These are phyloP conservation scores for Enteromius mattozi DNA, from an alignment of 2,797 vertebrate genomes.

Conservation along the genomic window DNA sequence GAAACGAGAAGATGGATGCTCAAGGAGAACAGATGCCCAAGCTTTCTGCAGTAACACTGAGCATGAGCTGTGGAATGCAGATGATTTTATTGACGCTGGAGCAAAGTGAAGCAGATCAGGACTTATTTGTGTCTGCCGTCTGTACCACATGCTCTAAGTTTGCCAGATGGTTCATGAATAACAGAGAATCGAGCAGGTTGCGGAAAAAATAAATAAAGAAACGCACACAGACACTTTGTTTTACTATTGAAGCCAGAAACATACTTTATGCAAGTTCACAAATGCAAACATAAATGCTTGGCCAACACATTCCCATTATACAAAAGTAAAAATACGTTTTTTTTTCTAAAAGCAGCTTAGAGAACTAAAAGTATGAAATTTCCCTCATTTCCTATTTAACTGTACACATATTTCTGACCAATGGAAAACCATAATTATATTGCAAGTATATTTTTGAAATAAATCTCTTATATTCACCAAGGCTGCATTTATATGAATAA, in stretches of 20 bases:
- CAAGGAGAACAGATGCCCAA: slow-evolving; percentile 39
- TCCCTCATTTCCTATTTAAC: background rate
- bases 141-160: slow-evolving; percentile 73
- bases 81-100: slow-evolving; percentile 71
- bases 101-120: slow-evolving; percentile 69
- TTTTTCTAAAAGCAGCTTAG: slow-evolving; percentile 6
- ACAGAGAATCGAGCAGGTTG: slow-evolving; percentile 72
- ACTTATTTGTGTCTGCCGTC: slow-evolving; percentile 71
- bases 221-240: slow-evolving; percentile 10
- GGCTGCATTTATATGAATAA: background rate
- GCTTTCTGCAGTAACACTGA: slow-evolving; percentile 30
- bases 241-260: slow-evolving; percentile 23
- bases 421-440: background rate
- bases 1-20: slow-evolving; percentile 17
- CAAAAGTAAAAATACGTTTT: background rate
- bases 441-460: background rate
- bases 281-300: slow-evolving; percentile 27
- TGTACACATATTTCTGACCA: background rate
- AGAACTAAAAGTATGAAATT: background rate
- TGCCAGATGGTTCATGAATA: slow-evolving; percentile 84
- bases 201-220: slow-evolving; percentile 60
- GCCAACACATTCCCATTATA: background rate
- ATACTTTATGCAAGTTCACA: slow-evolving; percentile 18
- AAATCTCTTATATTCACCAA: background rate
- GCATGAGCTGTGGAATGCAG: slow-evolving; percentile 52